phyloP scores from a whole-genome alignment of 2,888 invertebrate species.

The Buathra laborator region DNA sequence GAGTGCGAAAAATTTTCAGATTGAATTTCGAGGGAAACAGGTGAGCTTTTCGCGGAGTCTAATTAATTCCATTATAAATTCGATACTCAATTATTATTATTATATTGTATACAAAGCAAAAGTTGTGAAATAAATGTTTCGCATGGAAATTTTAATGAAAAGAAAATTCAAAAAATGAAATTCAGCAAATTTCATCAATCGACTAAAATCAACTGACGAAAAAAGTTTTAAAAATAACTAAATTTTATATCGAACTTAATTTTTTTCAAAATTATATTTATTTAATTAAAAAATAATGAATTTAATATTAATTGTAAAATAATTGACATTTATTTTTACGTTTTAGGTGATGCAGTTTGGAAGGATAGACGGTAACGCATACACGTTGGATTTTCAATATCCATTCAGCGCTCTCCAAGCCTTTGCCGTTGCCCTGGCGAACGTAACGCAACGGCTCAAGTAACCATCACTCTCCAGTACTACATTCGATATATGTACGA shows the following conservation, averaged over 20 bases:
- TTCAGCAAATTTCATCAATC: background rate
- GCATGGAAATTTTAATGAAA: background rate
- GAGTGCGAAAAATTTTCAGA: constrained; percentile 99
- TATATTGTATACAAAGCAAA: background rate
- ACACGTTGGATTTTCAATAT: constrained; percentile 99
- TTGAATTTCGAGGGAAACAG: constrained; percentile 98
- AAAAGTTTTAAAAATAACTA: background rate
- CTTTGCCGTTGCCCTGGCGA: constrained; percentile 98
- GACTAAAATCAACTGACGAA: background rate
- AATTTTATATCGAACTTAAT: background rate
- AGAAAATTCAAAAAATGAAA: too few relatives aligned
- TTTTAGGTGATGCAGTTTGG: constrained; percentile 99
- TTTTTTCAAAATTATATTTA: background rate
- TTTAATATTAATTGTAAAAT: background rate
- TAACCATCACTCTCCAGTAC: constrained; percentile 85
- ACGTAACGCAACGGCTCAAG: constrained; percentile 97
- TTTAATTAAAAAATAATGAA: background rate
- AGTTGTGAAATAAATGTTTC: background rate
- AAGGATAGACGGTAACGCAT: constrained; percentile 98
- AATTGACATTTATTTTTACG: background rate
- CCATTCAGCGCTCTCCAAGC: constrained; percentile 99
- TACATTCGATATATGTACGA: constrained; percentile 76
- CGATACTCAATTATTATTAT: background rate
- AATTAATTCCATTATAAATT: background rate
- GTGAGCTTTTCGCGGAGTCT: constrained; percentile 85